phyloP scores from a whole-genome alignment of 2,113 vertebrate species.

The Cranoglanis bouderius region DNA sequence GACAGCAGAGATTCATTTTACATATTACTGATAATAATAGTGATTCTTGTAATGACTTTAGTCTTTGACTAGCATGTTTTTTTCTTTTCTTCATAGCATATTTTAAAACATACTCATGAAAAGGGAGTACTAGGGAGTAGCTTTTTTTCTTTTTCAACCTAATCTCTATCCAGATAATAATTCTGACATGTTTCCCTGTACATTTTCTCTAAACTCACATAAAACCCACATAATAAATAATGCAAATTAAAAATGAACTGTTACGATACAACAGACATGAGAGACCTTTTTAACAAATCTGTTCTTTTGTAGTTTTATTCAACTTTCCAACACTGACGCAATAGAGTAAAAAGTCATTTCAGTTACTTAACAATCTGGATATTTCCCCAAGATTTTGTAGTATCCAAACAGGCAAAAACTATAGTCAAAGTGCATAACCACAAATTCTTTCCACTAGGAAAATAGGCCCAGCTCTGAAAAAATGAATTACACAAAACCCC shows the following conservation, averaged over 20 bases:
- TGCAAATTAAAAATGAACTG: neutral
- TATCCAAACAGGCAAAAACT: neutral
- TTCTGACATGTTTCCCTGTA: neutral
- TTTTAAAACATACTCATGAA: neutral
- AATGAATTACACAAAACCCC: neutral
- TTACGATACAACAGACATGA: neutral
- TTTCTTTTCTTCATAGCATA: neutral
- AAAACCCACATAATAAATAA: neutral
- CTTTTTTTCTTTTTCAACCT: neutral
- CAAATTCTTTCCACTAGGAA: neutral
- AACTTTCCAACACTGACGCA: neutral
- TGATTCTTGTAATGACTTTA: neutral
- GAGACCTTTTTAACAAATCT: neutral
- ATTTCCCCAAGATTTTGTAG: neutral
- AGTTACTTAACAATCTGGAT: neutral
- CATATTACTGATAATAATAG: conserved; percentile 2
- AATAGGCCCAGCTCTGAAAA: neutral
- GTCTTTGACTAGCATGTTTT: neutral
- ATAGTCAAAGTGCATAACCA: neutral
- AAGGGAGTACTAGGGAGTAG: neutral
- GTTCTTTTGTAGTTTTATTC: neutral
- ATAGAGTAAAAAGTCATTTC: neutral
- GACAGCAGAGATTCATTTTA: neutral
- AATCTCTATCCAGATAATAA: neutral
- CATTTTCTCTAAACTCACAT: neutral